Base-by-base conservation (phyloP, 2,888 invertebrate species). In the Lasioglossum pauxillum region DNA sequence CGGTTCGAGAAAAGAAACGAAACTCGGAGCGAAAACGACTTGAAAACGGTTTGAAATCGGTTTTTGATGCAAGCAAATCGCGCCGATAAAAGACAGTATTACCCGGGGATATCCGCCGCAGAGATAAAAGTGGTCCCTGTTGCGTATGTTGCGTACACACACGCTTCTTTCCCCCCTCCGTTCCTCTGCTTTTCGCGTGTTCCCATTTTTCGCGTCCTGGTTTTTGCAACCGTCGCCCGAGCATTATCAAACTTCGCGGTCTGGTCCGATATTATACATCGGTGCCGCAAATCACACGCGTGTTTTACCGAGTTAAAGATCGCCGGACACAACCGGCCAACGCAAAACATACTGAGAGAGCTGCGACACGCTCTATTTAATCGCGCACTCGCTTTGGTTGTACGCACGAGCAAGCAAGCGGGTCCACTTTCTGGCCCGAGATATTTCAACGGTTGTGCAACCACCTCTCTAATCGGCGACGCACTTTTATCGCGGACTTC, bases 311-410 rank as follows among this genome's bases (percentile, higher is more conserved):
- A 53, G 23, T 53, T 67, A 35, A 31, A 67, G 35, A 76, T 53
- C n/a, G 53, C 78, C 44, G 72, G 67, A 64, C 38, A 31, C 46
- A 73, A 44, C 23, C 49, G 71, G 75, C 35, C 35, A 60, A 60
- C 60, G 60, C 46, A 73, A 83, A 75, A 72, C 84, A 74, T 19
- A 72, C 49, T 44, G 53, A 53, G 53, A n/a, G 57, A 41, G 57
- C 8, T 67, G 76, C 60, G 87, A 77, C 57, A 87, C 80, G 87
- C 84, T 87, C 88, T 78, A 80, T 71, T 84, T 84, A 80, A 31
- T 44, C 60, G 60, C 49, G 14, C 57, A 73, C 82, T 35, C 27
- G 80, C 80, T 80, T 80, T 41, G 71, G 57, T 31, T 41, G 72
- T 79, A 73, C 60, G 49, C 41, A 35, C 57, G 14, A n/a, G n/a